Conservation (phyloP, 2,113 vertebrate species). For the Parus major region DNA sequence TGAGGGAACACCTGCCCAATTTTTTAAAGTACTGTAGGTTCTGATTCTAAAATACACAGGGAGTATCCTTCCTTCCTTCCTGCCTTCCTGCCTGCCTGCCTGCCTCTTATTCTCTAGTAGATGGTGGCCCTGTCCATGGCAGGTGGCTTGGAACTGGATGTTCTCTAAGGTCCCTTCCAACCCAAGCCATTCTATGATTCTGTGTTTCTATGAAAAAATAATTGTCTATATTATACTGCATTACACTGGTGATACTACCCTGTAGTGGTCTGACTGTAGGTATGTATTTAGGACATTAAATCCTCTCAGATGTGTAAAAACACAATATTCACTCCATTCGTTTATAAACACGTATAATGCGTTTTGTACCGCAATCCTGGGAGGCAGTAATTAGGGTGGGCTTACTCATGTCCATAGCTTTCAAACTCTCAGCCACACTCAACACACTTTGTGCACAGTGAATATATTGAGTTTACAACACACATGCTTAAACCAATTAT, state of each 20-base stretch:
- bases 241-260: accelerated
- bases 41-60: neutral
- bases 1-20: neutral
- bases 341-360: no score
- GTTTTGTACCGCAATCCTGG: neutral
- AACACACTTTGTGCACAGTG: neutral
- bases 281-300: neutral
- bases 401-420: neutral
- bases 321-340: neutral
- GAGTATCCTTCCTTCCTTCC: neutral
- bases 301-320: neutral
- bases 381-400: neutral
- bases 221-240: neutral
- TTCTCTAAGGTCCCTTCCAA: neutral
- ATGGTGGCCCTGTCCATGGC: neutral
- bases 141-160: neutral
- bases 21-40: neutral
- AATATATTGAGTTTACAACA: neutral
- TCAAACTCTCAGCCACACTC: neutral
- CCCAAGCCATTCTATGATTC: neutral
- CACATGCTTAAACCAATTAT: neutral
- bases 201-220: neutral
- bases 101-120: neutral
- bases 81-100: no score
- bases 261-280: accelerated